These are phyloP conservation scores for Dryobotodes eremita DNA, from an alignment of 2,888 invertebrate genomes.

Conservation along the genomic window DNA sequence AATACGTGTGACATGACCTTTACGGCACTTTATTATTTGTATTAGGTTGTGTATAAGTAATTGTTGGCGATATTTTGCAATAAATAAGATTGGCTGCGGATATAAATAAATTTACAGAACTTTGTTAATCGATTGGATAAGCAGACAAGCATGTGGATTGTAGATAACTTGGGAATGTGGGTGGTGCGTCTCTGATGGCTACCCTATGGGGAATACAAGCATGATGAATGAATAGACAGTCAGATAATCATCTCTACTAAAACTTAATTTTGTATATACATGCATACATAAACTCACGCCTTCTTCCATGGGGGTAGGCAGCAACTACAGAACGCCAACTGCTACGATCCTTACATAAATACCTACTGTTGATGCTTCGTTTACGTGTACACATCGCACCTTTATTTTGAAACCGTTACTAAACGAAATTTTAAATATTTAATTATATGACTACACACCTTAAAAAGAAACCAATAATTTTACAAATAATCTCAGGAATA, in stretches of 20 bases:
- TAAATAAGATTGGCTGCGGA: background rate
- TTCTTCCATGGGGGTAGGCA: background rate
- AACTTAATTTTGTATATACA: background rate
- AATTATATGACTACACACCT: too few relatives aligned
- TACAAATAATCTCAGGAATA: too few relatives aligned
- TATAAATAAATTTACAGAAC: background rate
- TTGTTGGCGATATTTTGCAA: slow-evolving; percentile 1
- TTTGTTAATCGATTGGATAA: background rate
- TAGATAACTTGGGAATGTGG: background rate
- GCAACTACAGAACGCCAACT: background rate
- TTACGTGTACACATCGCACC: too few relatives aligned
- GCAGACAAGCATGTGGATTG: background rate
- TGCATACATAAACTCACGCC: background rate
- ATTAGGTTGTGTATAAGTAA: slow-evolving; percentile 13
- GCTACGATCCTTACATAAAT: background rate
- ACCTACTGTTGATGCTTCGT: background rate
- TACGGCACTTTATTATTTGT: background rate
- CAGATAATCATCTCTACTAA: background rate
- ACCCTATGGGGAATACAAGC: too few relatives aligned
- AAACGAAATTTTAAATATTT: too few relatives aligned
- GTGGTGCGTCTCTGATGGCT: too few relatives aligned
- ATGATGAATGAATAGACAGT: background rate
- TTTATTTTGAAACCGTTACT: too few relatives aligned
- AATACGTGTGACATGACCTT: background rate
- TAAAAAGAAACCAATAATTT: too few relatives aligned